A percentile compares a stretch with the other conserved stretches of the same genome.
phyloP scores from a whole-genome alignment of 92 coral and sea anemone species.

The Paragorgia papillata region DNA sequence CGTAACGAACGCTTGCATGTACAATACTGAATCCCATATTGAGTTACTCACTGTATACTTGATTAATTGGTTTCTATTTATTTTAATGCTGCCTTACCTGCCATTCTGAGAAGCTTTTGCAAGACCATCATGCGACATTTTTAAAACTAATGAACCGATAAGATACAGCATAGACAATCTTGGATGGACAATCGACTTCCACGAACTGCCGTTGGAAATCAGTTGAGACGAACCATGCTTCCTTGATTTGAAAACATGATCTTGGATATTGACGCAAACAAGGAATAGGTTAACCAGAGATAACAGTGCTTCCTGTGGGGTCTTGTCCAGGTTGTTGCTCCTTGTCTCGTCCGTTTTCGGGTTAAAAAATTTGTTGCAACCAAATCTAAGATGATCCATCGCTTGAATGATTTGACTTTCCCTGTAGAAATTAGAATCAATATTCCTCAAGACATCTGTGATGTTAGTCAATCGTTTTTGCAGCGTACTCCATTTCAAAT shows the following conservation, averaged over 20 bases:
- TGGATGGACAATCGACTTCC: conserved; percentile 25
- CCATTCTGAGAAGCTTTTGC: conserved; percentile 16
- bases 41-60: no score
- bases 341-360: neutral
- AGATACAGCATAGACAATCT: conserved; percentile 20
- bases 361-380: neutral
- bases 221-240: neutral
- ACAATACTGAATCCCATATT: no score
- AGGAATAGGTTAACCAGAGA: neutral
- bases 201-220: conserved; percentile 7
- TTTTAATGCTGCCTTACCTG: neutral
- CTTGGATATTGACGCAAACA: conserved; percentile 24
- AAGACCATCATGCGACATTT: neutral
- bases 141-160: conserved; percentile 6
- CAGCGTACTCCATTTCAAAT: conserved; percentile 29
- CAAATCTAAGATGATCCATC: neutral
- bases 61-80: no score
- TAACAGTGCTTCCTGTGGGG: conserved; percentile 9
- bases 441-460: neutral
- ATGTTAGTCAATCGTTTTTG: conserved; percentile 24
- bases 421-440: conserved; percentile 22
- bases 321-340: conserved; percentile 2
- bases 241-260: conserved; percentile 9
- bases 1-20: no score
- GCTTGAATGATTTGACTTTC: conserved; percentile 18